These are phyloP conservation scores for Callimorpha dominula DNA, from an alignment of 2,888 invertebrate species.

Conservation along the genomic window DNA sequence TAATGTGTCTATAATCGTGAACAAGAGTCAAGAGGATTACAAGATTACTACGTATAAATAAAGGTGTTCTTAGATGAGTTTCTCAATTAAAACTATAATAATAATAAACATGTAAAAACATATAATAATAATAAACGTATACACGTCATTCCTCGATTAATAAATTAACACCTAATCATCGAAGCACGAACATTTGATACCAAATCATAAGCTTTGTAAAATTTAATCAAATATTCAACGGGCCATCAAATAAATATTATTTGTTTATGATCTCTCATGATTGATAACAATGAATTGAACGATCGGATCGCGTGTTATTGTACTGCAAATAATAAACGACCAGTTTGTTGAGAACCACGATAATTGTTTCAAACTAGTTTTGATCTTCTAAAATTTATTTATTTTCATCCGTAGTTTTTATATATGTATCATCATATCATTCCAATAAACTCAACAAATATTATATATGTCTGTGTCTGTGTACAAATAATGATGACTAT, in stretches of 20 bases:
- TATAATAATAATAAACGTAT: too few species aligned
- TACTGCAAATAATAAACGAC: conserved; percentile 26
- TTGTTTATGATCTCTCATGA: conserved; percentile 30
- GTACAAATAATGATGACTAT: background rate
- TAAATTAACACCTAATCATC: too few species aligned
- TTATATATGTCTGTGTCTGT: too few species aligned
- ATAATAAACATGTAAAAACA: too few species aligned
- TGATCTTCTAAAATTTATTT: background rate
- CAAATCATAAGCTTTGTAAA: background rate
- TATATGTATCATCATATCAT: too few species aligned
- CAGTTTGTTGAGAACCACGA: background rate
- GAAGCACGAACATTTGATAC: too few species aligned
- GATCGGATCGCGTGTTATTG: conserved; percentile 43
- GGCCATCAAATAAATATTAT: conserved; percentile 9
- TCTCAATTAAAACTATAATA: too few species aligned
- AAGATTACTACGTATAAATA: too few species aligned
- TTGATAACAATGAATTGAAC: conserved; percentile 34
- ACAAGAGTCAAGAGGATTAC: too few species aligned
- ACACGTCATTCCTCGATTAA: too few species aligned
- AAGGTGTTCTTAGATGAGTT: too few species aligned
- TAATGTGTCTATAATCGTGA: too few species aligned
- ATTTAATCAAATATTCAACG: background rate
- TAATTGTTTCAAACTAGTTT: background rate
- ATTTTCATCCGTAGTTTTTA: background rate
- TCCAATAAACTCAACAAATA: background rate